Conservation (phyloP, 2,888 invertebrate species). For the Caenorhabditis angaria region DNA sequence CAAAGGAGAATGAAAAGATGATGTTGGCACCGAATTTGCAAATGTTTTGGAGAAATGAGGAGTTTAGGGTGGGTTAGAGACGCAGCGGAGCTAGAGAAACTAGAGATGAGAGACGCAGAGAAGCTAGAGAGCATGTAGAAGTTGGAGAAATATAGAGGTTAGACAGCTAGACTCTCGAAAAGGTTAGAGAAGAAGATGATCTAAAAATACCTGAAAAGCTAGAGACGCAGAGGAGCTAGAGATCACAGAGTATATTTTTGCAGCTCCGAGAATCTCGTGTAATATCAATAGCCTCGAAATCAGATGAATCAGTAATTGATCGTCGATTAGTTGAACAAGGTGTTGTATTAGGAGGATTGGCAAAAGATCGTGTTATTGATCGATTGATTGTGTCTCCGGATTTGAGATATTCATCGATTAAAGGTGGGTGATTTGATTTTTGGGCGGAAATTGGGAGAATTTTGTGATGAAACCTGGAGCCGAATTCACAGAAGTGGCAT, state of each 20-base stretch:
- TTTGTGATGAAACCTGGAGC: too few species aligned
- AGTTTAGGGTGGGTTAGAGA: constrained; percentile 59
- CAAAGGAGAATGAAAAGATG: constrained; percentile 5
- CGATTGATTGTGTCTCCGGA: constrained; percentile 49
- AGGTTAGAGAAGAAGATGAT: too few species aligned
- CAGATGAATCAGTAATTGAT: constrained; percentile 43
- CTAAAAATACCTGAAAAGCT: too few species aligned
- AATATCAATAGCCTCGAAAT: constrained; percentile 43
- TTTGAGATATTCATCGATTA: constrained; percentile 51
- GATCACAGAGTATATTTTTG: not conserved
- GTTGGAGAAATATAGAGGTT: too few species aligned
- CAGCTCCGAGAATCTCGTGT: constrained; percentile 48
- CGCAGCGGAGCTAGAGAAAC: not conserved
- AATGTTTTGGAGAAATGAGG: constrained; percentile 60
- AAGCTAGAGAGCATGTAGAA: too few species aligned
- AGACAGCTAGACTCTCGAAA: too few species aligned
- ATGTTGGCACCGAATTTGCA: constrained; percentile 57
- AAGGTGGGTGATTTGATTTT: too few species aligned
- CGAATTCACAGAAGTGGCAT: too few species aligned
- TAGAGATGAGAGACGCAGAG: not conserved
- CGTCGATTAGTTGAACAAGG: constrained; percentile 52
- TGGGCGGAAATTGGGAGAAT: too few species aligned
- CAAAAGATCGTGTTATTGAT: constrained; percentile 39
- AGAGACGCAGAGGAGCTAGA: not conserved
- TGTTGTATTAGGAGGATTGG: constrained; percentile 54